Percentiles rank a stretch among this genome's conserved stretches.
These are phyloP conservation scores for Ectropis crepuscularia DNA, from an alignment of 2,888 invertebrate species.

Conservation along the genomic window DNA sequence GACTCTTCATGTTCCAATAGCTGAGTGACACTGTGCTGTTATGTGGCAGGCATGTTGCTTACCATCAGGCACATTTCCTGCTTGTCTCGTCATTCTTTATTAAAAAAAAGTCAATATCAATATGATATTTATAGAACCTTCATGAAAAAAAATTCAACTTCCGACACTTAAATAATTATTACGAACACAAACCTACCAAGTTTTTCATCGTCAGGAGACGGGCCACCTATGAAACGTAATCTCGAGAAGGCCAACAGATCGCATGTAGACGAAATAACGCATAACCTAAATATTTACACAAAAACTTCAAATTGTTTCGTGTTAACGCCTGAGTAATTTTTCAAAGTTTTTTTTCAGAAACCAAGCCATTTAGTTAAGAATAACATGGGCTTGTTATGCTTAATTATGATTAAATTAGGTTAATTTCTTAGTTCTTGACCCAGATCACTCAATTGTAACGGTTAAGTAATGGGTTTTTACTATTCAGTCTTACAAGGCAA, in stretches of 20 bases:
- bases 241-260: slow-evolving; percentile 1
- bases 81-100: too few species aligned
- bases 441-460: slow-evolving; percentile 17
- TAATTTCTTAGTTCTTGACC: slow-evolving; percentile 27
- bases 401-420: slow-evolving; percentile 29
- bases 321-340: slow-evolving; percentile 27
- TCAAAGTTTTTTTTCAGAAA: slow-evolving; percentile 15
- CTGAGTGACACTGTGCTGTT: too few species aligned
- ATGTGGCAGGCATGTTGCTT: too few species aligned
- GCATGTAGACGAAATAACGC: not conserved
- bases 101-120: too few species aligned
- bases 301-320: slow-evolving; percentile 22
- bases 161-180: too few species aligned
- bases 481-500: too few species aligned
- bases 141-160: too few species aligned
- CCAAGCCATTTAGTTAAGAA: slow-evolving; percentile 9
- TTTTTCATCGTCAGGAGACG: not conserved
- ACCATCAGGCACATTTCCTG: too few species aligned
- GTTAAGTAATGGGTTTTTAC: not conserved
- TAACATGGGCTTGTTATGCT: slow-evolving; percentile 25
- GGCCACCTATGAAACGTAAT: not conserved
- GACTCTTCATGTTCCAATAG: too few species aligned
- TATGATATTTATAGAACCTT: too few species aligned
- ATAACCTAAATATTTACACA: slow-evolving; percentile 23
- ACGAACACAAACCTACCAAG: too few species aligned